phyloP scores from a whole-genome alignment of 2,113 vertebrate genomes.

The cat (Felis catus) region DNA sequence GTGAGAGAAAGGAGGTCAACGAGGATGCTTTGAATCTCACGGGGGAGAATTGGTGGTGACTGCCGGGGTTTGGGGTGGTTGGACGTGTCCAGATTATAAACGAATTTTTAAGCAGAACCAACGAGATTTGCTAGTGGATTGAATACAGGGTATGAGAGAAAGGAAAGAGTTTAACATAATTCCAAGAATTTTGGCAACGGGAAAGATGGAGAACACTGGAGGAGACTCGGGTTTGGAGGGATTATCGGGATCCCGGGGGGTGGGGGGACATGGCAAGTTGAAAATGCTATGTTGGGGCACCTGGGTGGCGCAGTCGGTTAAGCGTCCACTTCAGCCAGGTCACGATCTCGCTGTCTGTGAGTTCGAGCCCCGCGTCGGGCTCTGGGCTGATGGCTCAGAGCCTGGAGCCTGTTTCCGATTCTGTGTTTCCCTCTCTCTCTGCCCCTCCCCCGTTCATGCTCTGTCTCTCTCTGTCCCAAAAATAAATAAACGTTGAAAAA shows the following conservation, averaged over 20 bases:
- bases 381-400: too few relatives aligned
- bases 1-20: neutral
- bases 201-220: neutral
- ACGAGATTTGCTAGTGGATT: neutral
- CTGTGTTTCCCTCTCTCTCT: too few relatives aligned
- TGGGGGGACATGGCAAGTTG: neutral
- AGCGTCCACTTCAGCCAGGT: too few relatives aligned
- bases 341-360: too few relatives aligned
- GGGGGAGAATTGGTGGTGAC: neutral
- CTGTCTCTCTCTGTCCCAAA: too few relatives aligned
- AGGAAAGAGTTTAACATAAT: neutral
- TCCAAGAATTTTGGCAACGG: neutral
- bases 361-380: too few relatives aligned
- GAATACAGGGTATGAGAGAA: neutral
- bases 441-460: too few relatives aligned
- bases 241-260: neutral
- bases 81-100: neutral
- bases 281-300: neutral
- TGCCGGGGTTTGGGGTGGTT: neutral
- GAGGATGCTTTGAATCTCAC: neutral
- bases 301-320: too few relatives aligned
- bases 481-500: too few relatives aligned
- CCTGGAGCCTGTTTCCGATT: too few relatives aligned
- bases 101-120: neutral
- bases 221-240: neutral